Conservation (phyloP, 2,797 vertebrate genomes). For the Parotocinclus haroldoi region DNA sequence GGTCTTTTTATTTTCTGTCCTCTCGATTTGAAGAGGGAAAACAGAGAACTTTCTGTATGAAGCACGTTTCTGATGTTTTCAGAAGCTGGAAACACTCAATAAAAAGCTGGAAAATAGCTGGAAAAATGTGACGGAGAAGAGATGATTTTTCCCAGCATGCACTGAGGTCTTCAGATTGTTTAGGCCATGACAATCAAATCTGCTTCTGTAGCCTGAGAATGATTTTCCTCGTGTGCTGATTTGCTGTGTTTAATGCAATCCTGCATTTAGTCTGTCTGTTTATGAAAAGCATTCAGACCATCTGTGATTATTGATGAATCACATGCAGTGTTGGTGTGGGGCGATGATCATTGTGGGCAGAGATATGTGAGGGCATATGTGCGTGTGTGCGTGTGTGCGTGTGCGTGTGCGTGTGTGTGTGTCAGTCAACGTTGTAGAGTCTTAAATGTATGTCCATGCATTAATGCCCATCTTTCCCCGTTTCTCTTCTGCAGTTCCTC, state of each 20-base stretch:
- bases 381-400: constrained; percentile 8
- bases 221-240: constrained; percentile 25
- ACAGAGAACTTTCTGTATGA: neutral
- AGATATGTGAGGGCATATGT: constrained; percentile 14
- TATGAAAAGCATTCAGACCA: constrained; percentile 32
- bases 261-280: constrained; percentile 27
- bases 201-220: constrained; percentile 20
- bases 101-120: neutral
- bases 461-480: constrained; percentile 30
- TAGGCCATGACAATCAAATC: constrained; percentile 22
- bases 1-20: neutral
- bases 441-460: neutral
- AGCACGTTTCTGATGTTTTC: constrained; percentile 12
- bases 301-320: constrained; percentile 35
- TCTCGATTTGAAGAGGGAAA: neutral
- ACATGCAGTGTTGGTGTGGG: constrained; percentile 17
- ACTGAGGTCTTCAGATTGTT: neutral
- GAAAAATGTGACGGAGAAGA: neutral
- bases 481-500: constrained; percentile 69
- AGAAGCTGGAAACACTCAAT: neutral
- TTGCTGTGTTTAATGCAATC: constrained; percentile 8
- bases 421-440: constrained; percentile 1
- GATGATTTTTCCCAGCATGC: neutral
- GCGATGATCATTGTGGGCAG: constrained; percentile 7
- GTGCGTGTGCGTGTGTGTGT: constrained; percentile 12